Evolutionary conservation across 1,140 invertebrate species (phyloP), one percentile per base, ranked within the genome.

Genomic region (Ceratina japonica): DNA sequence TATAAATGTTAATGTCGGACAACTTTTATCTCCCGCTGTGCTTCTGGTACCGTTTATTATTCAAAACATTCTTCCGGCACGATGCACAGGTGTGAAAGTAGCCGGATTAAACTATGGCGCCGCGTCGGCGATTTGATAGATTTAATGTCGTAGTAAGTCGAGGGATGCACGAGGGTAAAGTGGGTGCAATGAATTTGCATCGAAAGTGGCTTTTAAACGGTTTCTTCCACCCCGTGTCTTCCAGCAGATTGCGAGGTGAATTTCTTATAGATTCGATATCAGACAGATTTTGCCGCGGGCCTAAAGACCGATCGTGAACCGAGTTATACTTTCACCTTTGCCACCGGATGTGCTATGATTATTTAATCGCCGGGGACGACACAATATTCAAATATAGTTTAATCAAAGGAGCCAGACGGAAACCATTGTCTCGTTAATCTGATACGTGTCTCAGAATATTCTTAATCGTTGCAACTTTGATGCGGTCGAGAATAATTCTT

Each of bases 121-220:
- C n/a, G 54, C 58, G 87, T 78, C 59, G 61, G 52, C 68, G 77
- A 75, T 69, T 44, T 44, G 37, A 75, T 85, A 90, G 90, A 91
- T 92, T 88, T 88, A 75, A 86, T 68, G 77, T 69, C 52, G 82
- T 71, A 75, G 71, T 24, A 66, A 78, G 74, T 82, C 79, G 68
- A 80, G 63, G 78, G 52, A 72, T 69, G 75, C 61, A 77, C 75
- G 71, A 31, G 73, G 81, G 74, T 73, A 80, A 75, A 70, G 80
- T 63, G 82, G 79, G 61, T 86, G 87, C 86, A 85, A 88, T 87
- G 87, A 92, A 92, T 92, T 92, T 92, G 91, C 91, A 92, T 92
- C 81, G 90, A 92, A 92, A 92, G 91, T 92, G 91, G 87, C 89
- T 91, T 88, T 92, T 91, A 88, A 91, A 90, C 86, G 88, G 86